Evolutionary conservation across 2,888 invertebrate genomes (phyloP), one percentile per base, ranked within the genome.

Genomic region (Chrysomela aeneicollis): DNA sequence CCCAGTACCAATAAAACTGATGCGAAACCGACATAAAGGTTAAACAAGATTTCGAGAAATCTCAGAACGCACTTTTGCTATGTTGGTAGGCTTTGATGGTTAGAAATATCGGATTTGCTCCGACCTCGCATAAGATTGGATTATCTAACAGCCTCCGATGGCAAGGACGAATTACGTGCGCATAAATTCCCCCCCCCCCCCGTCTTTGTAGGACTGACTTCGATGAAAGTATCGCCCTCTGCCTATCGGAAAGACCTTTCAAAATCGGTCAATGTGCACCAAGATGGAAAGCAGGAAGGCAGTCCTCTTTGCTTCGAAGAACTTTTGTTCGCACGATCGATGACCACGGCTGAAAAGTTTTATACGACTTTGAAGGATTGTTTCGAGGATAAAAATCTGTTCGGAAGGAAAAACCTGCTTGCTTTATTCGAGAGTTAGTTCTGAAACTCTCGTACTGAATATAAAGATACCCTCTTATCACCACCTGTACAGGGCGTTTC

Each of bases 251-350:
- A 4, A 42, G 42, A 42, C 2, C 6, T 15, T 15, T 15, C 15
- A 15, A n/a, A 42, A 42, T 42, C 42, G 42, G 42, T 42, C 42
- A 42, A 42, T 42, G 42, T 42, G 42, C 42, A 42, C n/a, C n/a
- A 3, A 15, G 12, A 42, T 42, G n/a, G 42, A 42, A 42, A 15
- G n/a, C 9, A 42, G 6, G 12, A 15, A 15, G 42, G 42, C 1
- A 42, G 42, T 42, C 42, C 42, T 42, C n/a, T 42, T 42, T 15
- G 42, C 15, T 42, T 15, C 42, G 2, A 15, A 12, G 8, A 42
- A 42, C 42, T 15, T 35, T 15, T 42, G 42, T 15, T 42, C 42
- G 2, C 9, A 2, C 12, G 35, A 35, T 35, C 35, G 35, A 8
- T 35, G 9, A 3, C 3, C 42, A 42, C 42, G 42, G 15, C n/a